phyloP scores from a whole-genome alignment of 1,140 invertebrate genomes.

The Latrodectus geometricus region DNA sequence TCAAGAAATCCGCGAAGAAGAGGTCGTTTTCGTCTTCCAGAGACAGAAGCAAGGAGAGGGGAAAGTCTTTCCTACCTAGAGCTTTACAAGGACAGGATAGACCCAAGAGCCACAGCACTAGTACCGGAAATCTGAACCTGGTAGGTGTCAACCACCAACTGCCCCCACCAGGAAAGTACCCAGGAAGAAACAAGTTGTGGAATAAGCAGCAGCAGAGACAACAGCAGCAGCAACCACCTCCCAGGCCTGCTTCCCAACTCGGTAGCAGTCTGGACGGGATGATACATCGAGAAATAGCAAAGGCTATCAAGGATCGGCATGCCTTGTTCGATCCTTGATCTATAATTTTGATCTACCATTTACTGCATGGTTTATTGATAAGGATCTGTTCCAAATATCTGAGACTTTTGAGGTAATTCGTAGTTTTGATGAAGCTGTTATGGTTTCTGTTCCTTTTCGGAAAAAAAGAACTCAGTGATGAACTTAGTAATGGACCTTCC shows the following conservation, averaged over 20 bases:
- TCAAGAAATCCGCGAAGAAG: conserved; percentile 10
- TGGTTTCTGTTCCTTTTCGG: too few species aligned
- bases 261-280: conserved; percentile 51
- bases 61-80: conserved; percentile 27
- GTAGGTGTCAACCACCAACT: not conserved
- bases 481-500: too few species aligned
- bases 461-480: too few species aligned
- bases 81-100: conserved; percentile 3
- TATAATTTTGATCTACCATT: not conserved
- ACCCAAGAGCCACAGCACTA: not conserved
- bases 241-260: conserved; percentile 35
- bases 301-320: conserved; percentile 50
- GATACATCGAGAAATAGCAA: conserved; percentile 57
- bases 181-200: conserved; percentile 32
- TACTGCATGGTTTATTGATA: too few species aligned
- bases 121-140: not conserved
- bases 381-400: too few species aligned
- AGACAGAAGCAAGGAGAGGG: conserved; percentile 20
- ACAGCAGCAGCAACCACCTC: not conserved
- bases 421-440: too few species aligned
- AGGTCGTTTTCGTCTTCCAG: not conserved
- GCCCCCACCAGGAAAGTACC: conserved; percentile 4
- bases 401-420: too few species aligned
- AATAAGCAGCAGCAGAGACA: conserved; percentile 3
- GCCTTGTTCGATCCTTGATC: conserved; percentile 45